These are phyloP conservation scores for Phataginus tricuspis DNA, from an alignment of 2,797 vertebrate genomes.

Conservation along the genomic window DNA sequence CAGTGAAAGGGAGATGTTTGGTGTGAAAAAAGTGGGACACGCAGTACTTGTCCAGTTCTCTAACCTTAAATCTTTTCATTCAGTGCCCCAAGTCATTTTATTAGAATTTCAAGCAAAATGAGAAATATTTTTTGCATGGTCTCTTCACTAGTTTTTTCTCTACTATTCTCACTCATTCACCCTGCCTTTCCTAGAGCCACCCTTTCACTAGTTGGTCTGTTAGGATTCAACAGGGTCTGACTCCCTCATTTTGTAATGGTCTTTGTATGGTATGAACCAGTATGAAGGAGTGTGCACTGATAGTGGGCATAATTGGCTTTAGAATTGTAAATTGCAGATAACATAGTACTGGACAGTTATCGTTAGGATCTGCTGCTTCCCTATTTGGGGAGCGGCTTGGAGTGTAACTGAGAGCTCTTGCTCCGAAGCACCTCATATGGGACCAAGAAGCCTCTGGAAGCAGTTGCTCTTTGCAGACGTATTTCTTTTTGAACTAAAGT, in stretches of 20 bases:
- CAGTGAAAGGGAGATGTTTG: background rate
- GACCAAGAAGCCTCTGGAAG: background rate
- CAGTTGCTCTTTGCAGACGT: background rate
- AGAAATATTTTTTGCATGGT: background rate
- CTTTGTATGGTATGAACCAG: background rate
- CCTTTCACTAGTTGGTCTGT: background rate
- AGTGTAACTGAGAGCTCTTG: background rate
- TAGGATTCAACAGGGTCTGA: background rate
- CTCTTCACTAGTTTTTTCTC: background rate
- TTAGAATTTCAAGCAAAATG: background rate
- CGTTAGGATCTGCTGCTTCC: rapidly evolving
- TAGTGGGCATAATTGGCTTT: background rate
- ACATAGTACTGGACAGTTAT: too few relatives aligned
- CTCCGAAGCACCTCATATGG: background rate
- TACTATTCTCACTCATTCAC: background rate
- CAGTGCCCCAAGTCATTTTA: background rate
- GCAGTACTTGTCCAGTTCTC: background rate
- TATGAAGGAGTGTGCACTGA: background rate
- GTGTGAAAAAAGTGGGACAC: background rate
- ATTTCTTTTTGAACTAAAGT: background rate
- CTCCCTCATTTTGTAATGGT: background rate
- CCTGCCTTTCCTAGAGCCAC: background rate
- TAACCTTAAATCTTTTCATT: background rate
- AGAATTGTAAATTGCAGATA: background rate
- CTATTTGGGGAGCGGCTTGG: background rate